Evolutionary conservation across 2,888 invertebrate species (phyloP).

Genomic region (Netelia virgata): DNA sequence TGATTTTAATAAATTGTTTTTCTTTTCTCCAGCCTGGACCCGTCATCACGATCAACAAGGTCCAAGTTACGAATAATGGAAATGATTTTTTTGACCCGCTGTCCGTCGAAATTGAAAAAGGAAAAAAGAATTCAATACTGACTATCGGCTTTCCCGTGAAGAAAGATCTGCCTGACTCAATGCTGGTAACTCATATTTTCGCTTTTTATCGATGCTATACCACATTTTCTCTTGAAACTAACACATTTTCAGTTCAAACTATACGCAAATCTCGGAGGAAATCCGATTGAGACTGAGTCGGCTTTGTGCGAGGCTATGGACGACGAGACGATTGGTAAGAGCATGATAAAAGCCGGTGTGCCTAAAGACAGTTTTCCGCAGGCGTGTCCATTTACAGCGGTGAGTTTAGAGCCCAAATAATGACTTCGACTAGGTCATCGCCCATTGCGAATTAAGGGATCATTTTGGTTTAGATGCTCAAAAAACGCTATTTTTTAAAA

Average conservation of each 20-base stretch:
- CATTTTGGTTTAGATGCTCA: too few species aligned
- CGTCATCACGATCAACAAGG: background rate
- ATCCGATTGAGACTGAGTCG: background rate
- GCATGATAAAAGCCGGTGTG: conserved; percentile 51
- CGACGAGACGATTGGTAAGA: conserved; percentile 52
- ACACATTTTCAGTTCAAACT: conserved; percentile 42
- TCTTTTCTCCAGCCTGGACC: background rate
- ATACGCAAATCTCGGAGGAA: background rate
- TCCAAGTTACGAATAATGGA: conserved; percentile 24
- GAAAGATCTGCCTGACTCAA: background rate
- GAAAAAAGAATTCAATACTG: conserved; percentile 7
- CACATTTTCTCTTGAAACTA: too few species aligned
- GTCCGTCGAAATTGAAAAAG: background rate
- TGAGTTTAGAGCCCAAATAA: conserved; percentile 23
- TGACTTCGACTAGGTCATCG: background rate
- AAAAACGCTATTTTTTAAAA: too few species aligned
- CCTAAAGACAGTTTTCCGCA: conserved; percentile 62
- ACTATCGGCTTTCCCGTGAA: conserved; percentile 13
- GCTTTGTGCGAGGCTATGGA: conserved; percentile 48
- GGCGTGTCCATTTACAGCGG: conserved; percentile 56
- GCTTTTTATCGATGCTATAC: background rate
- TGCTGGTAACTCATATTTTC: conserved; percentile 6
- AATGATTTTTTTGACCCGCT: conserved; percentile 23
- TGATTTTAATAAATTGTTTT: background rate
- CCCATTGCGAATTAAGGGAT: background rate